A percentile compares a stretch with the other conserved stretches of the same genome.
These are phyloP conservation scores for Pantala flavescens DNA, from an alignment of 1,140 invertebrate species.

Conservation along the genomic window DNA sequence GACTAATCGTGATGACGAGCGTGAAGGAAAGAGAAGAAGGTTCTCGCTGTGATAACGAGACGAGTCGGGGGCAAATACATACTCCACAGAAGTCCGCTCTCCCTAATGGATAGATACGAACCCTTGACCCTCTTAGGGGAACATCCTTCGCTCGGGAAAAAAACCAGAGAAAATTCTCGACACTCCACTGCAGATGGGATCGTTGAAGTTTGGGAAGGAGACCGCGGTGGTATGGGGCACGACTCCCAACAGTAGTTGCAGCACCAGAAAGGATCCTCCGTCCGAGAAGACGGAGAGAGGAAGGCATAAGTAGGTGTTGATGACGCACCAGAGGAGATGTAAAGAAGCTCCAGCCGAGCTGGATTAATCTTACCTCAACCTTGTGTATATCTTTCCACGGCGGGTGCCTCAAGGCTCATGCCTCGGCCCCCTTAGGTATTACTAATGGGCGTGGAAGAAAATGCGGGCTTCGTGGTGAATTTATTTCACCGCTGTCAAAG, in stretches of 20 bases:
- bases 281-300: not conserved
- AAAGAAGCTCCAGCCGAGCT: not conserved
- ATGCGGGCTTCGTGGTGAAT: no score
- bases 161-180: not conserved
- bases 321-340: not conserved
- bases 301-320: not conserved
- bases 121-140: not conserved
- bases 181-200: not conserved
- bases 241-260: not conserved
- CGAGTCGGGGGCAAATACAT: not conserved
- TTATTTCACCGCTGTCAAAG: no score
- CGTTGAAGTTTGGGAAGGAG: not conserved
- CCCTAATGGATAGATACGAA: slow-evolving; percentile 5
- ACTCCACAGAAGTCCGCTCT: not conserved
- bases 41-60: not conserved
- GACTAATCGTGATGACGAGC: not conserved
- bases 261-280: not conserved
- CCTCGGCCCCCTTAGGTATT: not conserved
- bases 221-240: not conserved
- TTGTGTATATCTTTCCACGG: not conserved
- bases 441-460: no score
- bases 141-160: not conserved
- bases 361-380: not conserved
- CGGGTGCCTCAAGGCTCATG: not conserved
- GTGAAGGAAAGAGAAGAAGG: not conserved